phyloP scores from a whole-genome alignment of 2,113 vertebrate genomes.

The Lynx canadensis region DNA sequence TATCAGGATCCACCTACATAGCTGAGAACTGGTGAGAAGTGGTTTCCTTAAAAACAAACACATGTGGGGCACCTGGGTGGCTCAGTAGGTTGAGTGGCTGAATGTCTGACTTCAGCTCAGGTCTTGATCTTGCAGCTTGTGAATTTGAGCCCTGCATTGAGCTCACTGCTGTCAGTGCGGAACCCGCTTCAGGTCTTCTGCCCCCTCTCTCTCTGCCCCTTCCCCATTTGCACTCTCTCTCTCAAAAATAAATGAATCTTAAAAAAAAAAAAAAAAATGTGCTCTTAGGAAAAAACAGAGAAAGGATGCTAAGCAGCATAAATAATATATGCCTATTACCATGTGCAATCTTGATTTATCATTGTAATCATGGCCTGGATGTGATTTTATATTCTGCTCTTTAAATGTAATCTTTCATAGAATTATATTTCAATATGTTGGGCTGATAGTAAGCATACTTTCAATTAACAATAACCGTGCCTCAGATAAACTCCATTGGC shows the following conservation, averaged over 20 bases:
- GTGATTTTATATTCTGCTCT: slow-evolving; percentile 33
- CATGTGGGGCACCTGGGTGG: background rate
- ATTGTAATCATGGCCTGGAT: background rate
- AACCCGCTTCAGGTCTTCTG: background rate
- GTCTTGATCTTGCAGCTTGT: background rate
- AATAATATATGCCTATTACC: background rate
- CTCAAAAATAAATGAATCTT: background rate
- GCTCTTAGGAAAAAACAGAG: background rate
- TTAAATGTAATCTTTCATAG: slow-evolving; percentile 26
- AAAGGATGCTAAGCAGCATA: background rate
- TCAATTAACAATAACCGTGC: background rate
- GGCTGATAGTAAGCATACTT: background rate
- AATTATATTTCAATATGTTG: background rate
- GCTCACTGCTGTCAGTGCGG: background rate
- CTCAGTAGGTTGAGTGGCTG: background rate
- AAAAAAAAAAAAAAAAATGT: background rate
- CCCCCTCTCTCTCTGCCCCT: background rate
- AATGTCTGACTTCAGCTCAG: background rate
- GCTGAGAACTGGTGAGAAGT: background rate
- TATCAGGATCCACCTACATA: background rate
- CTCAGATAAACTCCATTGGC: no score
- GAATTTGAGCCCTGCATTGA: background rate
- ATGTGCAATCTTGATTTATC: background rate
- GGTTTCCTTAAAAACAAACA: background rate
- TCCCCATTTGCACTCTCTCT: background rate